A percentile compares a stretch with the other conserved stretches of the same genome.
Conservation (phyloP, 2,113 vertebrate genomes). For the Hemiprocne comata region DNA sequence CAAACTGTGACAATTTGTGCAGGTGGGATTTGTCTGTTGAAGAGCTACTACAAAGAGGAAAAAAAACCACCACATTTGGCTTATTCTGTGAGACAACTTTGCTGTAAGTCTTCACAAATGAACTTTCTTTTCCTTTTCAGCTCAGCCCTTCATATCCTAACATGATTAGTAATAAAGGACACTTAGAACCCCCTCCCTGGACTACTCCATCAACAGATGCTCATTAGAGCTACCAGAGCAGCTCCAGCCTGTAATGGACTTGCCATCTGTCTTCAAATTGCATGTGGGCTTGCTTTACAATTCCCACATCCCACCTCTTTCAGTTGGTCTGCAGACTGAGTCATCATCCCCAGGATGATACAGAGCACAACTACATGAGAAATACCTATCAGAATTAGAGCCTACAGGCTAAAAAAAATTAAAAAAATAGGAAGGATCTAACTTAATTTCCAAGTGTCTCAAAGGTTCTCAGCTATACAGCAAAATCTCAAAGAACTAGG, state of each 20-base stretch:
- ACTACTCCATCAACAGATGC: constrained; percentile 59
- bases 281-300: constrained; percentile 9
- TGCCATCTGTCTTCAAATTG: constrained; percentile 47
- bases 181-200: not conserved
- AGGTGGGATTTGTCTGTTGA: accelerated
- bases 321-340: constrained; percentile 11
- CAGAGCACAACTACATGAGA: not conserved
- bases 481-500: not conserved
- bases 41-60: not conserved
- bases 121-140: not conserved
- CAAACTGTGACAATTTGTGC: not conserved
- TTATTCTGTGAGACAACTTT: not conserved
- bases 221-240: constrained; percentile 47
- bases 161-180: not conserved
- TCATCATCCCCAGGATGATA: not conserved
- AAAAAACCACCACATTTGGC: not conserved
- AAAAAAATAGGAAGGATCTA: not conserved
- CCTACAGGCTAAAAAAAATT: not conserved
- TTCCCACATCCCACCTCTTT: constrained; percentile 46
- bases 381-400: not conserved
- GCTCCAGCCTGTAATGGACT: constrained; percentile 23
- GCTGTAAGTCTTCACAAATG: not conserved
- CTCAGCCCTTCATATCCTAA: not conserved
- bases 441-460: not conserved
- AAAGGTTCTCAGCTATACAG: not conserved